Percentiles rank a stretch among this genome's conserved stretches.
These are phyloP conservation scores for Scelioninae gen. 1 DNA, from an alignment of 2,888 invertebrate genomes.

Conservation along the genomic window DNA sequence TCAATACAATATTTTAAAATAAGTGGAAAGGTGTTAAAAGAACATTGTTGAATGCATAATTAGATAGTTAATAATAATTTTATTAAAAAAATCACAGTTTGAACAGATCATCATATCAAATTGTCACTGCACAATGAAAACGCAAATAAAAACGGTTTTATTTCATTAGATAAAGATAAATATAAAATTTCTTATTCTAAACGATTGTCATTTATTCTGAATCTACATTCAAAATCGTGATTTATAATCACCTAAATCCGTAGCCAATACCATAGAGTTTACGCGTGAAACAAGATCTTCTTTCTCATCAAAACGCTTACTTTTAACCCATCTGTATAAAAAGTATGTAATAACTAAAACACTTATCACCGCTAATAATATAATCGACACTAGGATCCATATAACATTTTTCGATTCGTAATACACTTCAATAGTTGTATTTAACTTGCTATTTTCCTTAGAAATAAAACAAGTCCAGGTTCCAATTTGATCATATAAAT, in stretches of 20 bases:
- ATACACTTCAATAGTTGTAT: not conserved
- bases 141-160: not conserved
- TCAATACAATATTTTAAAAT: not conserved
- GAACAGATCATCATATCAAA: conserved; percentile 8
- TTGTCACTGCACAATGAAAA: conserved; percentile 16
- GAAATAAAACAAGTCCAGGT: not conserved
- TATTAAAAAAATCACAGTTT: conserved; percentile 23
- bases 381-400: conserved; percentile 3
- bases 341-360: not conserved
- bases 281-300: not conserved
- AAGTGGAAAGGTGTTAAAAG: not conserved
- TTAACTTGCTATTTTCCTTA: not conserved
- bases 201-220: not conserved
- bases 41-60: not conserved
- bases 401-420: not conserved
- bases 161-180: no score
- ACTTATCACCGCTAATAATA: not conserved
- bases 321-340: not conserved
- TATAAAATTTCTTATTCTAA: no score
- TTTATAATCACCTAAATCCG: not conserved
- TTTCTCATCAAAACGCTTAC: not conserved
- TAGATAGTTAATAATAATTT: conserved; percentile 4
- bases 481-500: not conserved
- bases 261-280: not conserved
- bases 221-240: not conserved